Evolutionary conservation across 2,797 vertebrate species (phyloP), one percentile per base, ranked within the genome.

Genomic region (Melanotaenia trifasciata): DNA sequence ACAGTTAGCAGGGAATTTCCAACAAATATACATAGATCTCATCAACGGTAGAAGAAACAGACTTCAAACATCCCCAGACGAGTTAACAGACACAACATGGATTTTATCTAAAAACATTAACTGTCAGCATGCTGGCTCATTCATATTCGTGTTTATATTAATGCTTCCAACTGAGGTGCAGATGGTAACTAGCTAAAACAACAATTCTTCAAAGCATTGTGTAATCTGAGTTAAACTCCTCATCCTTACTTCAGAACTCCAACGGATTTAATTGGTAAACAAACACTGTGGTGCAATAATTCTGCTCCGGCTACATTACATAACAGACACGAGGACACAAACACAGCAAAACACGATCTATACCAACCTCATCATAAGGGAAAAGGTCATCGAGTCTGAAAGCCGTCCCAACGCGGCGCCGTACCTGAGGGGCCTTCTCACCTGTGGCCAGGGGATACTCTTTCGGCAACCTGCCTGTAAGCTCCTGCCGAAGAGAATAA

Each of bases 321-420:
- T 43, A 58, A 79, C 14, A 40, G 35, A 5, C 5, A 32, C 6
- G 6, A 32, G 5, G 32, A 40, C n/a, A 71, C 5, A 65, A 51
- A 58, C 71, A 72, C 47, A 50, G 60, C 22, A 58, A 56, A 51
- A 26, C 26, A 47, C 8, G 0, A 64, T 16, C 18, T 32, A 2
- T 10, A 81, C 89, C 18, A 36, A 95, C 98, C 95, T 96, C 94
- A 67, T 98, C 94, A 0, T 94, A 95, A 0, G 94, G 96, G 59
- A 97, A 95, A 71, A 97, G 89, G 74, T 97, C 96, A 56, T 99
- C 96, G 80, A 99, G 88, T 87, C 96, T 98, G 91, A 98, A 99
- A 0, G 96, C 28, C 0, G 97, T 96, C 62, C 97, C 98, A 9
- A 99, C 91, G 1, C 97, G 96, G 20, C 96, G 94, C 7, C 96